Base-by-base conservation (phyloP, 2,888 invertebrate species). In the Chrysolina americana region DNA sequence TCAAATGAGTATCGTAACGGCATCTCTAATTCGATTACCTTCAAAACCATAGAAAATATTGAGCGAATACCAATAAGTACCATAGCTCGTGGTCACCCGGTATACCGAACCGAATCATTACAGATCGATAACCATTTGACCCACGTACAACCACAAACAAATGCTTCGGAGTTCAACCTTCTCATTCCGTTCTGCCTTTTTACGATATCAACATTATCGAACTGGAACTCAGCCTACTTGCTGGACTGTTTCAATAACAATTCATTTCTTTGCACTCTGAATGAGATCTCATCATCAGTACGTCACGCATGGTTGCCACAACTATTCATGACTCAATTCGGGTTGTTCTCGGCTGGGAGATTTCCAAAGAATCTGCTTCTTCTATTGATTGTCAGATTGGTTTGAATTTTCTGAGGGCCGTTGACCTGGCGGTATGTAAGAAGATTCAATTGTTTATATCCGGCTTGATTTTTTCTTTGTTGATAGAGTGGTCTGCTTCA, bases 261-360 rank as follows among this genome's bases (percentile, higher is more conserved):
- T 62, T 64, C 19, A 41, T 59, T 59, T 59, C n/a, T 28, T 50
- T 36, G 36, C 28, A 59, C n/a, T 59, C 36, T 28, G 59, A 59
- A 59, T 59, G 8, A 36, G 36, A 28, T 59, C n/a, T 59, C 59
- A 59, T 59, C n/a, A 9, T 59, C 28, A 59, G 23, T 59, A n/a
- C 59, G 59, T 59, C 59, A 59, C n/a, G 59, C 59, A 6, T 59
- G 59, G 10, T 59, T 59, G 59, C 28, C 15, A 8, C 17, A 59
- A 28, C 28, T 36, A 59, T 36, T 73, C 70, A 73, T 73, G 70
- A 70, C 70, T 73, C 62, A 73, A 73, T 73, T 73, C 64, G 70
- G 70, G 59, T 50, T 65, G 65, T 73, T 73, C 69, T 73, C 65
- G 73, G 70, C 47, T 63, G 48, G 41, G 10, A 47, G 65, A 50